phyloP scores from a whole-genome alignment of 2,888 invertebrate species.

The Oasisia sp. region DNA sequence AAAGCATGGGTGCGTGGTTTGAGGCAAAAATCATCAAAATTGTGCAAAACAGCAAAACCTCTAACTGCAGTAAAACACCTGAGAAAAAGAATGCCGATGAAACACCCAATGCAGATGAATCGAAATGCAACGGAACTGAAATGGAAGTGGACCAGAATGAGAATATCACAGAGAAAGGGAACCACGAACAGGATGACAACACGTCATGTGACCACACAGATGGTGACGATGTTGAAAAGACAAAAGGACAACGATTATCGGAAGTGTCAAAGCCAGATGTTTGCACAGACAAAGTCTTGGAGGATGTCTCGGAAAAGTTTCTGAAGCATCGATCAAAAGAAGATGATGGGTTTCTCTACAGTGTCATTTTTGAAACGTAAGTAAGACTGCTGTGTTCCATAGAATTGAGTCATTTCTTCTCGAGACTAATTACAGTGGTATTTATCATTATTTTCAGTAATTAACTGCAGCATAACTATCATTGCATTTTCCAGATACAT shows the following conservation, averaged over 20 bases:
- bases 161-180: slow-evolving; percentile 23
- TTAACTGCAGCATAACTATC: not conserved
- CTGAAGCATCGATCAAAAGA: not conserved
- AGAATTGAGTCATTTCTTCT: not conserved
- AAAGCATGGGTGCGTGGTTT: slow-evolving; percentile 78
- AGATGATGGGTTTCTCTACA: slow-evolving; percentile 54
- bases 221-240: slow-evolving; percentile 33
- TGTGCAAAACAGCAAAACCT: slow-evolving; percentile 28
- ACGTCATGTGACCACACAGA: slow-evolving; percentile 25
- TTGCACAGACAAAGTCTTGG: not conserved
- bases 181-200: slow-evolving; percentile 24
- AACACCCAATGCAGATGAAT: not conserved
- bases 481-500: not conserved
- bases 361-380: slow-evolving; percentile 60
- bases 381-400: slow-evolving; percentile 25
- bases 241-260: slow-evolving; percentile 27
- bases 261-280: not conserved
- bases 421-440: not conserved
- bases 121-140: not conserved
- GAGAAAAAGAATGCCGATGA: slow-evolving; percentile 19
- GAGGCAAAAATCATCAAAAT: slow-evolving; percentile 71
- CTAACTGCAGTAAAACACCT: slow-evolving; percentile 20
- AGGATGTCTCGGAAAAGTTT: not conserved
- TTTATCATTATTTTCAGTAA: not conserved
- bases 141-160: slow-evolving; percentile 34